These are phyloP conservation scores for Stomatorhinus walkeri DNA, from an alignment of 2,797 vertebrate species.

Conservation along the genomic window DNA sequence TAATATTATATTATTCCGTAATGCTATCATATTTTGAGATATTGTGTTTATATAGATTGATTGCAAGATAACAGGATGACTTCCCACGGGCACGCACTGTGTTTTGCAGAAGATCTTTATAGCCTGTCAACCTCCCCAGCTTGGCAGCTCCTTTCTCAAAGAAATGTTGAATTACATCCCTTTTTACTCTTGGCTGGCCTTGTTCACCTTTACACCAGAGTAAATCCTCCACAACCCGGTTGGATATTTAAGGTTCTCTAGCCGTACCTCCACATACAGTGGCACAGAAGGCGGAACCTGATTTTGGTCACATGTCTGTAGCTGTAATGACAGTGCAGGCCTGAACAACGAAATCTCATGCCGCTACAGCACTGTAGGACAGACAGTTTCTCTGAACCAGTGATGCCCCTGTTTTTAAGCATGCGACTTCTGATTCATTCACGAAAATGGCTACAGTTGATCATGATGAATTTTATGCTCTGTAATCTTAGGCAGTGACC, in stretches of 20 bases:
- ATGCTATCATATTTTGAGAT: not conserved
- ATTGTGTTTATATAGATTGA: not conserved
- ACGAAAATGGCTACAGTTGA: not conserved
- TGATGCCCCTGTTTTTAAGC: not conserved
- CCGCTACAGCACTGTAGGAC: not conserved
- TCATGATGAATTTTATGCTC: not conserved
- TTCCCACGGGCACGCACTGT: not conserved
- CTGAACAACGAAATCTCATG: not conserved
- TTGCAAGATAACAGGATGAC: not conserved
- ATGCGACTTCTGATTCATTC: not conserved
- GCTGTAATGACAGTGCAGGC: not conserved
- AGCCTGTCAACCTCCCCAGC: not conserved
- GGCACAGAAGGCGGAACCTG: not conserved
- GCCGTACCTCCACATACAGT: not conserved
- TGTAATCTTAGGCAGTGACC: not conserved
- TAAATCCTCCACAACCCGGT: not conserved
- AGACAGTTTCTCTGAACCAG: not conserved
- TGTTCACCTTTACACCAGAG: not conserved
- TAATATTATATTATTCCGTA: not conserved
- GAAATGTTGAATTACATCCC: not conserved
- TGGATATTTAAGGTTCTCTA: not conserved
- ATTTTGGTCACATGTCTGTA: not conserved
- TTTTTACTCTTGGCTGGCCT: not conserved
- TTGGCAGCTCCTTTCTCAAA: not conserved
- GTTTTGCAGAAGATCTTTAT: not conserved